Evolutionary conservation across 1,140 invertebrate genomes (phyloP), one percentile per base, ranked within the genome.

Genomic region (Temnothorax curvispinosus): DNA sequence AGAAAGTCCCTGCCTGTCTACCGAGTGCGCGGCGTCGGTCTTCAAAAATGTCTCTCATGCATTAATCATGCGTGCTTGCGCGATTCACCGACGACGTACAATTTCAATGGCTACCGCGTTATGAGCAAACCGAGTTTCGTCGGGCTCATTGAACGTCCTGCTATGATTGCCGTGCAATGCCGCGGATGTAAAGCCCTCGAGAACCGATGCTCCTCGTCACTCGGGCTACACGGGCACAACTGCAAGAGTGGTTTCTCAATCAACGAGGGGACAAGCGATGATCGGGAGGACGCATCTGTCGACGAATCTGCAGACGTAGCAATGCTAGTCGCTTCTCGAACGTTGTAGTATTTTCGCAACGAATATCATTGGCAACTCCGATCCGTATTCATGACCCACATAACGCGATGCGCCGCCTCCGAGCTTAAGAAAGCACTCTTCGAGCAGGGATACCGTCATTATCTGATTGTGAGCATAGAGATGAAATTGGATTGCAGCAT

Each of bases 41-140:
- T 75, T 92, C 90, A 87, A 92, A 93, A 93, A 93, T 93, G 87
- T 92, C 87, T 91, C 93, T 94, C 92, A 91, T 93, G 92, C 92
- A 93, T 94, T 93, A 94, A 94, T 94, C 93, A 94, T 94, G 60
- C 71, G 38, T 47, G 54, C 82, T 85, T 56, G 87, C 85, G 78
- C 88, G 91, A 92, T 89, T 86, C 86, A 88, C 69, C 75, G 75
- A 89, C 85, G 54, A 85, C 62, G 35, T 85, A 62, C 60, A 76
- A 91, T 91, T 72, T 90, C 84, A 87, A 90, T 85, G 75, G 69
- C 54, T 77, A 72, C 69, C 75, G 52, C 56, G 85, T 67, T 60
- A 87, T 87, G 21, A 82, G 76, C 62, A 71, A 80, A 80, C 60
- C 52, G 64, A 64, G 84, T 78, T 86, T 69, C 54, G 47, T 32